phyloP scores from a whole-genome alignment of 2,113 vertebrate genomes.

The Aythya baeri region DNA sequence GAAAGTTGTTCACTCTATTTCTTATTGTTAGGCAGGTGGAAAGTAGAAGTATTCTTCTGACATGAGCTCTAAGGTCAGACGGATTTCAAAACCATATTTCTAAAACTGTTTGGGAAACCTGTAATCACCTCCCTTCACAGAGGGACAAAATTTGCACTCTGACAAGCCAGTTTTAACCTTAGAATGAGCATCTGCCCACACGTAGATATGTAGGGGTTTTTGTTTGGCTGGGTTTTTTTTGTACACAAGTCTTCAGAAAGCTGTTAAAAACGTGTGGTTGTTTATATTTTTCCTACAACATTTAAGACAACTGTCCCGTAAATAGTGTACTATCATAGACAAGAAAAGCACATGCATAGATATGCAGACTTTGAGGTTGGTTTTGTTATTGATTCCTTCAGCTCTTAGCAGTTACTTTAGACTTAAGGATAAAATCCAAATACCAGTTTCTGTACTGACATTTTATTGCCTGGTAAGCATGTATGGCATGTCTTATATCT shows the following conservation, averaged over 20 bases:
- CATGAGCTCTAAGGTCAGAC: not conserved
- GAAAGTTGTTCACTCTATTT: not conserved
- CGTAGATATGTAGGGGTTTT: not conserved
- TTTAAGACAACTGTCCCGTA: not conserved
- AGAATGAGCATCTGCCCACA: not conserved
- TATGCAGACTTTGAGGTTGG: not conserved
- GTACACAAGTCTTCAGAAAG: not conserved
- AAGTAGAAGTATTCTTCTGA: not conserved
- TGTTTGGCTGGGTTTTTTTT: not conserved
- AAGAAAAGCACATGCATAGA: not conserved
- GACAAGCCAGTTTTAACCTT: not conserved
- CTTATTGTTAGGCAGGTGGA: not conserved
- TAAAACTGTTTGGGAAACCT: not conserved
- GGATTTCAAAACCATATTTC: not conserved
- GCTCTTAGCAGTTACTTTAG: not conserved
- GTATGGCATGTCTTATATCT: not conserved
- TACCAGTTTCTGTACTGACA: not conserved
- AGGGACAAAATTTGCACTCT: not conserved
- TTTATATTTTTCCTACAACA: not conserved
- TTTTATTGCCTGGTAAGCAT: slow-evolving; percentile 17
- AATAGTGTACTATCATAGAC: accelerated
- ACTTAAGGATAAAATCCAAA: not conserved
- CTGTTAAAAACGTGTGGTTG: not conserved
- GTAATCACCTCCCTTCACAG: not conserved
- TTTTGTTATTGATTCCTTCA: not conserved